Evolutionary conservation across 2,888 invertebrate species (phyloP).

Genomic region (Trissoscelio sp.): DNA sequence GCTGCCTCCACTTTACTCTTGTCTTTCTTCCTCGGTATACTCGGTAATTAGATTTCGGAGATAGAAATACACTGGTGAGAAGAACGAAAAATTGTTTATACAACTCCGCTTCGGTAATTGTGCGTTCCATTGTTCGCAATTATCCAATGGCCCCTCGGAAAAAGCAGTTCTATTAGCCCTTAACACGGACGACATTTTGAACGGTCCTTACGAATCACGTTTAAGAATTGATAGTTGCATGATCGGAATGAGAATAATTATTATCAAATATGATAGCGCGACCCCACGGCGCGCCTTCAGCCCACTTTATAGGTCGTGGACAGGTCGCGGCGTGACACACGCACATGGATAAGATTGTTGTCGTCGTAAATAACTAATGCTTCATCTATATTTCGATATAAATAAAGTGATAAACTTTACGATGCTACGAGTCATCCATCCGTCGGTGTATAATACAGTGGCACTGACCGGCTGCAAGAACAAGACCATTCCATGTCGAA

Average conservation of each 20-base stretch:
- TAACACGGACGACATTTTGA: constrained; percentile 56
- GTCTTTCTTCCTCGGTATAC: not conserved
- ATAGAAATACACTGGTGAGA: constrained; percentile 50
- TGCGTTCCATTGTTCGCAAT: constrained; percentile 55
- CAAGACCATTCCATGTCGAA: constrained; percentile 20
- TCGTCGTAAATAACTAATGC: constrained; percentile 80
- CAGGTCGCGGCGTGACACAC: constrained; percentile 78
- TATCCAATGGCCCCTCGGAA: constrained; percentile 26
- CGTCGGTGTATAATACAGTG: constrained; percentile 69
- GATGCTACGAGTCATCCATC: constrained; percentile 77
- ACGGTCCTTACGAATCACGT: constrained; percentile 55
- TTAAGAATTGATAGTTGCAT: constrained; percentile 54
- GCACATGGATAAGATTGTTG: constrained; percentile 81
- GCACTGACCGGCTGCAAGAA: constrained; percentile 51
- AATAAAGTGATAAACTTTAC: constrained; percentile 81
- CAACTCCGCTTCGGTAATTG: constrained; percentile 53
- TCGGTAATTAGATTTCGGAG: constrained; percentile 21
- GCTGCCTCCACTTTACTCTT: no score
- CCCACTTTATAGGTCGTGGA: constrained; percentile 24
- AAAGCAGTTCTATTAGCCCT: constrained; percentile 47
- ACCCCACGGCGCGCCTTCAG: constrained; percentile 28
- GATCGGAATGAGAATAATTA: constrained; percentile 56
- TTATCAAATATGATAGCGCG: constrained; percentile 57
- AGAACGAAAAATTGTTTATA: constrained; percentile 49
- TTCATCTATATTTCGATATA: constrained; percentile 79